These are phyloP conservation scores for Agrenia bidenticulata DNA, from an alignment of 2,888 invertebrate genomes.

Conservation along the genomic window DNA sequence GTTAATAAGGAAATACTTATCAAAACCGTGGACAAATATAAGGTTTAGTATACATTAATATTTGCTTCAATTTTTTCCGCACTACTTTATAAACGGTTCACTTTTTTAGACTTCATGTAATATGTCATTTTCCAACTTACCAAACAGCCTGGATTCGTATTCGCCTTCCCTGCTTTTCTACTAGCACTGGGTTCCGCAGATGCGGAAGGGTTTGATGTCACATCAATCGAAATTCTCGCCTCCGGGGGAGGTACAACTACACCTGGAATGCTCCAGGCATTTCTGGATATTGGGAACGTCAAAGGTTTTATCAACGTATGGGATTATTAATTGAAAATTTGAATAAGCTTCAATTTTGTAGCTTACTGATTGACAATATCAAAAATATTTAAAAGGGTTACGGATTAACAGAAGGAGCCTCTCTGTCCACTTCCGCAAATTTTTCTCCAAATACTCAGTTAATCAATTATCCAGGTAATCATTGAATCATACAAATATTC, in stretches of 20 bases:
- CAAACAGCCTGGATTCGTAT: conserved; percentile 27
- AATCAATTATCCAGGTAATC: too few species aligned
- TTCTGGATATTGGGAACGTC: conserved; percentile 18
- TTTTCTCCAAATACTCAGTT: neutral
- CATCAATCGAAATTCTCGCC: conserved; percentile 26
- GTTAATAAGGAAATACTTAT: conserved; percentile 38
- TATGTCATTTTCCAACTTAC: too few species aligned
- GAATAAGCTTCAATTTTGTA: too few species aligned
- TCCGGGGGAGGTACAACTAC: conserved; percentile 25
- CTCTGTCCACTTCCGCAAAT: conserved; percentile 1
- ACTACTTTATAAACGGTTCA: neutral
- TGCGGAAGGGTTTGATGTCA: conserved; percentile 25
- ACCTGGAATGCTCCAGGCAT: conserved; percentile 11
- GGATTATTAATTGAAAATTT: neutral
- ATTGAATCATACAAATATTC: too few species aligned
- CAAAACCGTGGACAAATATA: conserved; percentile 38
- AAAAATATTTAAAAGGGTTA: too few species aligned
- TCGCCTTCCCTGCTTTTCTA: conserved; percentile 31
- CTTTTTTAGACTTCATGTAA: neutral
- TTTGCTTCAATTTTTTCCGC: too few species aligned
- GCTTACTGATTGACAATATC: too few species aligned
- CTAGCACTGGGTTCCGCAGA: conserved; percentile 19
- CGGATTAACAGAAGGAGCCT: conserved; percentile 10
- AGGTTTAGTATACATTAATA: conserved; percentile 26
- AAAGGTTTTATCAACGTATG: conserved; percentile 24